Evolutionary conservation across 2,113 vertebrate species (phyloP).

Genomic region (Cottus gobio): DNA sequence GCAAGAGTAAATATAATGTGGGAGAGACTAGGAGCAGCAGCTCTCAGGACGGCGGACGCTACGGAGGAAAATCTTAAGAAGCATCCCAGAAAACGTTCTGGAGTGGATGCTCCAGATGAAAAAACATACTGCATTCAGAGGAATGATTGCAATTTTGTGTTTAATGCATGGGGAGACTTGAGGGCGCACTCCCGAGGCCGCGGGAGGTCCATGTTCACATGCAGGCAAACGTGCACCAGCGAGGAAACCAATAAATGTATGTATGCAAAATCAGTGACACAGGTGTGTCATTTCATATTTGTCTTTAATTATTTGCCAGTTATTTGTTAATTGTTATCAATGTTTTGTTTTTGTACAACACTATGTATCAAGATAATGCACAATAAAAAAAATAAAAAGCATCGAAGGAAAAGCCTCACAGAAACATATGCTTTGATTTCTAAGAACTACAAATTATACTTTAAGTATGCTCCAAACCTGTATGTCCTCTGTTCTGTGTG

Average conservation of each 20-base stretch:
- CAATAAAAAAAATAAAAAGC: too few relatives aligned
- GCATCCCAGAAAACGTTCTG: background rate
- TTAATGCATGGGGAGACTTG: background rate
- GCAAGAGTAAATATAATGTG: background rate
- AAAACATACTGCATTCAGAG: background rate
- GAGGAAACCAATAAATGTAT: conserved; percentile 7
- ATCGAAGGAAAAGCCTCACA: background rate
- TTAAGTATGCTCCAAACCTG: background rate
- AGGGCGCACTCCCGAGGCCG: background rate
- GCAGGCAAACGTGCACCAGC: background rate
- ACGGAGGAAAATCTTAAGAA: background rate
- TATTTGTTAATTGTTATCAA: background rate
- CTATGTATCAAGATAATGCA: background rate
- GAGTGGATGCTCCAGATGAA: background rate
- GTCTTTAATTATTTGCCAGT: background rate
- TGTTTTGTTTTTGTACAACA: conserved; percentile 10
- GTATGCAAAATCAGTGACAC: background rate
- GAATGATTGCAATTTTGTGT: background rate
- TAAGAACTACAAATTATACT: background rate
- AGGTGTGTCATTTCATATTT: background rate
- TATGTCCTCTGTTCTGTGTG: conserved; percentile 1
- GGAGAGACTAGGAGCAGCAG: background rate
- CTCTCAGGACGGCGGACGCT: background rate
- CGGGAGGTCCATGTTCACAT: background rate
- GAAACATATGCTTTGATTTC: background rate